Evolutionary conservation across 1,140 invertebrate species (phyloP), one percentile per base, ranked within the genome.

Genomic region (Hestina assimilis): DNA sequence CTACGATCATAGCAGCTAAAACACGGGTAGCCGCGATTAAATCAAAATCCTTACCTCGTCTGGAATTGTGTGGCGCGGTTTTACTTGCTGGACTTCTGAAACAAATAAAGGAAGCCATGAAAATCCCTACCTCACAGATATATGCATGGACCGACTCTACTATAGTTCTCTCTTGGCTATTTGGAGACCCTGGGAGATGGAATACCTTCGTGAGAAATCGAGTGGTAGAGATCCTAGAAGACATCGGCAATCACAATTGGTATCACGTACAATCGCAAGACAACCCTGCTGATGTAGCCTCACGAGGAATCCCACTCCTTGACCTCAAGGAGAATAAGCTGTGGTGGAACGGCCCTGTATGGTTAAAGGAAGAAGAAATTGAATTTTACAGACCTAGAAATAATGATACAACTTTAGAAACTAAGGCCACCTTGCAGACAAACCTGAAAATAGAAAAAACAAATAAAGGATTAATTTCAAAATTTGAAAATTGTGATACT

Each of bases 321-420:
- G 31, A 68, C 3, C n/a, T 70, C 2, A 55, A 52, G 15, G 29
- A 45, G 2, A 11, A 19, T 14, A 20, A 58, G 4, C 15, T 60
- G 6, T 71, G 69, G 63, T 66, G 54, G 56, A 55, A 59, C 0
- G 60, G 62, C 0, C 69, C 62, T 42, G 17, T 26, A 4, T 51
- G 45, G 45, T 9, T 57, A 29, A 53, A 26, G 14, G n/a, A 29
- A 6, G 26, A 29, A 29, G 26, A 6, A 29, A 29, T 29, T 29
- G 9, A 29, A 29, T 29, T 29, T 29, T 2, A 4, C n/a, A 4
- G 26, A 9, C 26, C 26, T 12, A 17, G 15, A 19, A 6, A 4
- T n/a, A 19, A 14, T 19, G 17, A 4, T 19, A 19, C 35, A 17
- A 40, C 17, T 15, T 15, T 40, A n/a, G 35, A 40, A 40, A 19